Percentiles rank a stretch among this genome's conserved stretches.
Evolutionary conservation across 2,888 invertebrate genomes (phyloP).

Genomic region (Drosophila crucigera): DNA sequence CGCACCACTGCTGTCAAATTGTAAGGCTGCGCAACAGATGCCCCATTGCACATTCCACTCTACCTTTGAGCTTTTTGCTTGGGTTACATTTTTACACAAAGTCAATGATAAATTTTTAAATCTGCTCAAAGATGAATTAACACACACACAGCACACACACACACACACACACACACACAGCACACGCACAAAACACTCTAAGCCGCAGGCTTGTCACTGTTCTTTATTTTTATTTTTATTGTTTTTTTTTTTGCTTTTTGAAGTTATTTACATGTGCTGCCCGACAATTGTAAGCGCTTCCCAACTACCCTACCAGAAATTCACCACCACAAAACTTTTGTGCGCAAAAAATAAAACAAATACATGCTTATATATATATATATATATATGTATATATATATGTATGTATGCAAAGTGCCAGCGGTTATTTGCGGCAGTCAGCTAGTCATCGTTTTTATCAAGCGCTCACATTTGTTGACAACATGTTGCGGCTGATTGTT

Average conservation of each 20-base stretch:
- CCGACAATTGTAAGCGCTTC: constrained; percentile 55
- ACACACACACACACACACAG: background rate
- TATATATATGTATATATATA: background rate
- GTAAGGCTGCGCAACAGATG: constrained; percentile 9
- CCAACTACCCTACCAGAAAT: constrained; percentile 12
- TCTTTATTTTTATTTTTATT: constrained; percentile 34
- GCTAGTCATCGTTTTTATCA: constrained; percentile 70
- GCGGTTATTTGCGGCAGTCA: constrained; percentile 62
- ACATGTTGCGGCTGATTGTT: constrained; percentile 72
- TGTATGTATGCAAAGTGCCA: constrained; percentile 38
- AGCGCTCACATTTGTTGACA: constrained; percentile 74
- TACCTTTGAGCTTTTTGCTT: constrained; percentile 36
- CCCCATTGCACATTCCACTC: constrained; percentile 30
- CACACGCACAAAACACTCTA: constrained; percentile 24
- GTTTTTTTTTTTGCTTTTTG: constrained; percentile 37
- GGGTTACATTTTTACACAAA: constrained; percentile 29
- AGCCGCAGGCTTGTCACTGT: constrained; percentile 45
- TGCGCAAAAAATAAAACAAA: constrained; percentile 11
- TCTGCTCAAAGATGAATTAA: constrained; percentile 34
- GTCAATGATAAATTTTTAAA: constrained; percentile 46
- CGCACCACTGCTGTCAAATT: background rate
- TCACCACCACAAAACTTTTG: constrained; percentile 16
- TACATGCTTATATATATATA: background rate
- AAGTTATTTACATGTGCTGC: constrained; percentile 72
- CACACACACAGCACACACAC: constrained; percentile 9